Evolutionary conservation across 2,113 vertebrate species (phyloP), one percentile per base, ranked within the genome.

Genomic region (Chrysemys picta): DNA sequence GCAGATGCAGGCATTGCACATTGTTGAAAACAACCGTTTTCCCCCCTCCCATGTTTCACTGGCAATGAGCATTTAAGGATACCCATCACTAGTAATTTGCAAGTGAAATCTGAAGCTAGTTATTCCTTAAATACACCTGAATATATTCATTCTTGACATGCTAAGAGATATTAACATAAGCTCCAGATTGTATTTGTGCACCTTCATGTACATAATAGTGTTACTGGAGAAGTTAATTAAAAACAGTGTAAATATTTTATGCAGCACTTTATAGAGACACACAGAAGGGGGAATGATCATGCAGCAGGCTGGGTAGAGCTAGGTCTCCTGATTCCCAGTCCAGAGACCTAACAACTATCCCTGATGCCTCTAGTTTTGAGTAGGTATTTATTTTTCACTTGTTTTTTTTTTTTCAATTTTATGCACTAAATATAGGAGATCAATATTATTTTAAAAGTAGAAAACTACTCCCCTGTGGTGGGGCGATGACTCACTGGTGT

Each of bases 1-100:
- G 90, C 90, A 83, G 81, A 82, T 93, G 91, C 93, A 95, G 89
- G 94, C 88, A 95, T 91, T 90, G 94, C 90, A 93, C 95, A 87
- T 95, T 95, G 90, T 92, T 93, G 96, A 91, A 97, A 96, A 96
- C 53, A 19, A 89, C 91, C 38, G n/a, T 84, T 85, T 47, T 11
- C 12, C 93, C 21, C 89, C n/a, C 84, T 96, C 90, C 80, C 92
- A 56, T 3, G 0, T 92, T 95, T 86, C 65, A 69, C 59, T 86
- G 78, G 35, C 83, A 53, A 7, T 78, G 89, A 89, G 85, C 89
- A 86, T 93, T 97, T 96, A 31, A 85, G 95, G 72, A 10, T 83
- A 75, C 83, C 85, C 91, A 94, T 95, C 14, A 5, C 85, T 95
- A 95, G 91, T 92, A 93, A 84, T 78, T 79, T 95, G 72, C 56